Conservation (phyloP, 1,140 invertebrate species). For the Penaeus vannamei region DNA sequence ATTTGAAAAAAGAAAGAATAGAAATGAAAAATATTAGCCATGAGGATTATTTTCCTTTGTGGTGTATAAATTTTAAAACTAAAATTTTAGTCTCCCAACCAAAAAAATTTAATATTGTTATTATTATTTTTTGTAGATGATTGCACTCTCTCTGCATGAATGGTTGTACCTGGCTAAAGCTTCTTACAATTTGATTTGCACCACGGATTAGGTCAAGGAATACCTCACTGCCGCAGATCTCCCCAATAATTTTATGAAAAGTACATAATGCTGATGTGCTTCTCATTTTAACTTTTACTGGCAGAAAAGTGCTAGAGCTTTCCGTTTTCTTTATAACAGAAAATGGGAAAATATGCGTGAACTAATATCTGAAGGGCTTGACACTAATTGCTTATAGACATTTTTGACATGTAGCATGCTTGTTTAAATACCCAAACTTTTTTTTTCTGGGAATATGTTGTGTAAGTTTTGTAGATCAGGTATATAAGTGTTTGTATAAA, state of each 20-base stretch:
- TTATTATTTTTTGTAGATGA: neutral
- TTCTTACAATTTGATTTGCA: slow-evolving; percentile 55
- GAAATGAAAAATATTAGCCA: no score
- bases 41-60: no score
- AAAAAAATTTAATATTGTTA: no score
- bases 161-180: slow-evolving; percentile 39
- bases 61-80: no score
- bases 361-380: slow-evolving; percentile 59
- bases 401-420: slow-evolving; percentile 5
- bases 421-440: neutral
- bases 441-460: no score
- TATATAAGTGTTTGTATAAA: no score
- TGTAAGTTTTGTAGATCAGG: no score
- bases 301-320: slow-evolving; percentile 41
- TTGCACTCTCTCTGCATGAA: slow-evolving; percentile 39
- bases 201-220: slow-evolving; percentile 58
- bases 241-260: slow-evolving; percentile 66
- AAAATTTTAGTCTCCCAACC: neutral
- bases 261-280: slow-evolving; percentile 54
- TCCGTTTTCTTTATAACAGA: slow-evolving; percentile 46
- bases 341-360: slow-evolving; percentile 42
- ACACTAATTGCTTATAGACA: slow-evolving; percentile 46
- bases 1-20: no score
- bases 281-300: slow-evolving; percentile 56
- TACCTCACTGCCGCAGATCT: slow-evolving; percentile 57